These are phyloP conservation scores for Hyperoplus lanceolatus DNA, from an alignment of 2,797 vertebrate species.

Conservation along the genomic window DNA sequence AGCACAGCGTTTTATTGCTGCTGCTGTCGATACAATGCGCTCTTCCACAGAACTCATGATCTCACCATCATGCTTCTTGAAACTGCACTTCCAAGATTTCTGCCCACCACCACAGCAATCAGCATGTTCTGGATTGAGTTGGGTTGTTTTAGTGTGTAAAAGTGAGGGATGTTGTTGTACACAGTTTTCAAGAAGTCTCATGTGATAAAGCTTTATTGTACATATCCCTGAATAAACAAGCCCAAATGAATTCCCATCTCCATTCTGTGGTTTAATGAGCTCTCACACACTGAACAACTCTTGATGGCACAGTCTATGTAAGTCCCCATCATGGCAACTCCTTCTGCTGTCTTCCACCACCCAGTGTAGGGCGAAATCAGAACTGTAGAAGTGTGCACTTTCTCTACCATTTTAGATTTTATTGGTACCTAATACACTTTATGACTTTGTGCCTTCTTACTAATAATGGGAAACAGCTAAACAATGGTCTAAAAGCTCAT, in stretches of 20 bases:
- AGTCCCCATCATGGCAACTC: too few relatives aligned
- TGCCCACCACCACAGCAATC: slow-evolving; percentile 62
- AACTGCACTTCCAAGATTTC: slow-evolving; percentile 48
- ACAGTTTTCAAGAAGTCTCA: slow-evolving; percentile 68
- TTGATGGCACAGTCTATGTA: slow-evolving; percentile 1
- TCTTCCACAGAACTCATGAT: slow-evolving; percentile 49
- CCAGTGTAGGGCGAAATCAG: too few relatives aligned
- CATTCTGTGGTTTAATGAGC: slow-evolving; percentile 43
- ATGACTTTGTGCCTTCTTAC: too few relatives aligned
- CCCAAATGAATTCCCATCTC: slow-evolving; percentile 56
- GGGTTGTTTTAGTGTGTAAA: slow-evolving; percentile 47
- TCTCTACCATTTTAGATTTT: too few relatives aligned
- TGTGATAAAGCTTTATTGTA: slow-evolving; percentile 84
- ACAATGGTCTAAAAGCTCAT: too few relatives aligned
- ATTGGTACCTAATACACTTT: too few relatives aligned
- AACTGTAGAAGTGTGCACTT: too few relatives aligned
- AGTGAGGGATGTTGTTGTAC: slow-evolving; percentile 68
- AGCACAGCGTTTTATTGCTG: slow-evolving; percentile 55
- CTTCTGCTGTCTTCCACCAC: too few relatives aligned
- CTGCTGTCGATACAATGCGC: slow-evolving; percentile 61
- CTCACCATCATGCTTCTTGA: slow-evolving; percentile 35
- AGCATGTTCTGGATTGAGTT: slow-evolving; percentile 57
- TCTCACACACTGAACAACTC: background rate
- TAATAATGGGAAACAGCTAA: too few relatives aligned
- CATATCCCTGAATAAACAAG: slow-evolving; percentile 81